Percentiles rank a stretch among this genome's conserved stretches.
Conservation (phyloP, 2,797 vertebrate genomes). For the Limnodromus scolopaceus region DNA sequence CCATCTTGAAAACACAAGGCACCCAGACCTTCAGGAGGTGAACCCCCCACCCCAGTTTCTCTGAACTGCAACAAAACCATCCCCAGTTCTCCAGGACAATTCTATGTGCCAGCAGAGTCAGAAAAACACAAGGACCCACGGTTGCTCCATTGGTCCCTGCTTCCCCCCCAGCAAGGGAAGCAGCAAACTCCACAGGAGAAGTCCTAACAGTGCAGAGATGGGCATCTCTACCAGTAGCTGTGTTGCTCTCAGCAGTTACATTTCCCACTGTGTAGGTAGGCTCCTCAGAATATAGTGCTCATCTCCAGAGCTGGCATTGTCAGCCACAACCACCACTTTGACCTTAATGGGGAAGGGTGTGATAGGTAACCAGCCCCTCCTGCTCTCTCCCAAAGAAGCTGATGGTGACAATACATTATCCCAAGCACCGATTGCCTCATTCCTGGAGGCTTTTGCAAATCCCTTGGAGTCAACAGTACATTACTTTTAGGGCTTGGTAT, state of each 20-base stretch:
- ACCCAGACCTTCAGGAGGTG: background rate
- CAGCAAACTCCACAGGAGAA: background rate
- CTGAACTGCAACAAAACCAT: background rate
- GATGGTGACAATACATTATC: background rate
- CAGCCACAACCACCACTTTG: background rate
- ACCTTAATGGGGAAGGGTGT: background rate
- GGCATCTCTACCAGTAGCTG: background rate
- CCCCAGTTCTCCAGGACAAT: background rate
- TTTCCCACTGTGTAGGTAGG: background rate
- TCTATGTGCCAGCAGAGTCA: background rate
- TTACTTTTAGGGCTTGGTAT: background rate
- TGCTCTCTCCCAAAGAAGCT: background rate
- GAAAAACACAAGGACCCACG: background rate
- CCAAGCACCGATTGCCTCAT: background rate
- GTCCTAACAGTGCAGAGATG: background rate
- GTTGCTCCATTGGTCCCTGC: background rate
- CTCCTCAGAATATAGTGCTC: background rate
- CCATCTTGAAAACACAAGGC: background rate
- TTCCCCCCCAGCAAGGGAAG: background rate
- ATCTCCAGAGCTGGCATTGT: background rate
- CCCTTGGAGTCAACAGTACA: background rate
- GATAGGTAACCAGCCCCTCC: background rate
- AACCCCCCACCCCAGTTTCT: background rate
- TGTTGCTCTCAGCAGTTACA: rapidly evolving
- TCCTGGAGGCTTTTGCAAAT: slow-evolving; percentile 4